Evolutionary conservation across 2,888 invertebrate species (phyloP).

Genomic region (Syrphus vitripennis): DNA sequence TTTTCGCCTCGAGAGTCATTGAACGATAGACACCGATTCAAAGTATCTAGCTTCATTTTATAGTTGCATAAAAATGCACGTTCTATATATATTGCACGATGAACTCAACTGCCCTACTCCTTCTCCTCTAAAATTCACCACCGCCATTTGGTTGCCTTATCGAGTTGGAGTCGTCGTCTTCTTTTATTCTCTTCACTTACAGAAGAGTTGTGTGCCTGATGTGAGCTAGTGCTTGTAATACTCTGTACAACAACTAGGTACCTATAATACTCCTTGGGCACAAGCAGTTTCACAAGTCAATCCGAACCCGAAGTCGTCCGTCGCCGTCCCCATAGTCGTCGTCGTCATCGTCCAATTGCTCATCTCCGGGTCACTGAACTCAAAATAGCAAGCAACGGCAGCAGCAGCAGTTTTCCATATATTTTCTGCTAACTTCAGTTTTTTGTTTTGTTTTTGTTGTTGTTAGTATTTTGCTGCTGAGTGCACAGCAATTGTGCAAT

Average conservation of each 20-base stretch:
- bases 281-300: constrained; percentile 42
- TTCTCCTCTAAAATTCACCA: background rate
- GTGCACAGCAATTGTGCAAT: constrained; percentile 19
- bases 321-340: constrained; percentile 38
- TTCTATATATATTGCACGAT: constrained; percentile 70
- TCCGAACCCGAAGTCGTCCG: constrained; percentile 37
- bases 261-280: background rate
- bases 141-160: background rate
- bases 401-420: constrained; percentile 18
- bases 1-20: constrained; percentile 56
- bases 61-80: constrained; percentile 65
- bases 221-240: background rate
- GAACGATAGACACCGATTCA: constrained; percentile 59
- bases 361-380: constrained; percentile 68
- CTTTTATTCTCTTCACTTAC: constrained; percentile 35
- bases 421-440: constrained; percentile 24
- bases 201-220: constrained; percentile 13
- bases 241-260: constrained; percentile 1
- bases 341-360: constrained; percentile 54
- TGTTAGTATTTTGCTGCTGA: constrained; percentile 2
- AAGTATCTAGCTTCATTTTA: constrained; percentile 44
- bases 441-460: background rate
- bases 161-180: constrained; percentile 28
- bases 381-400: constrained; percentile 60
- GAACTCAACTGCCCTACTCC: constrained; percentile 31